Conservation (phyloP, 2,113 vertebrate species). For the Isurus oxyrinchus region DNA sequence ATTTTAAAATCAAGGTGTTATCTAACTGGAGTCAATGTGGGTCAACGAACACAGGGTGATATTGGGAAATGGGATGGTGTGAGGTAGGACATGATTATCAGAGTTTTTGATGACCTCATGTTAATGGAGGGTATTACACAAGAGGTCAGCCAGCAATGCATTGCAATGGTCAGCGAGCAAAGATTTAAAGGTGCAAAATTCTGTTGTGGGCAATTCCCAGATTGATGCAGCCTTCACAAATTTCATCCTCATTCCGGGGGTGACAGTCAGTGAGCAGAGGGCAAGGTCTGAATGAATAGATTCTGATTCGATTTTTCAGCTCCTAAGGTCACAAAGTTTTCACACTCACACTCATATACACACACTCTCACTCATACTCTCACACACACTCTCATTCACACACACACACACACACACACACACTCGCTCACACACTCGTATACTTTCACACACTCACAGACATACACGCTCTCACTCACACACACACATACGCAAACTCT, state of each 20-base stretch:
- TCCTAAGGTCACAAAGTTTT: too few relatives aligned
- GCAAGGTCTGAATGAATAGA: neutral
- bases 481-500: too few relatives aligned
- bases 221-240: neutral
- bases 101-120: too few relatives aligned
- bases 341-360: too few relatives aligned
- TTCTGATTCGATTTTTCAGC: neutral
- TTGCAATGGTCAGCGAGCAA: neutral
- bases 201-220: neutral
- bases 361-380: too few relatives aligned
- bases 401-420: too few relatives aligned
- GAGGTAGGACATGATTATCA: neutral
- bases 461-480: too few relatives aligned
- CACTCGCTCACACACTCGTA: too few relatives aligned
- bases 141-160: too few relatives aligned
- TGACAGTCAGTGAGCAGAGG: neutral
- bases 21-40: neutral
- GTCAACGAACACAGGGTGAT: neutral
- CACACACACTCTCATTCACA: too few relatives aligned
- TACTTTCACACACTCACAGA: too few relatives aligned
- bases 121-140: too few relatives aligned
- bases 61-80: neutral
- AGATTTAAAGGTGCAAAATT: neutral
- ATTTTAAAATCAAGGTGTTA: neutral
- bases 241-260: neutral